phyloP scores from a whole-genome alignment of 2,888 invertebrate genomes.

The Anthophora plumipes region DNA sequence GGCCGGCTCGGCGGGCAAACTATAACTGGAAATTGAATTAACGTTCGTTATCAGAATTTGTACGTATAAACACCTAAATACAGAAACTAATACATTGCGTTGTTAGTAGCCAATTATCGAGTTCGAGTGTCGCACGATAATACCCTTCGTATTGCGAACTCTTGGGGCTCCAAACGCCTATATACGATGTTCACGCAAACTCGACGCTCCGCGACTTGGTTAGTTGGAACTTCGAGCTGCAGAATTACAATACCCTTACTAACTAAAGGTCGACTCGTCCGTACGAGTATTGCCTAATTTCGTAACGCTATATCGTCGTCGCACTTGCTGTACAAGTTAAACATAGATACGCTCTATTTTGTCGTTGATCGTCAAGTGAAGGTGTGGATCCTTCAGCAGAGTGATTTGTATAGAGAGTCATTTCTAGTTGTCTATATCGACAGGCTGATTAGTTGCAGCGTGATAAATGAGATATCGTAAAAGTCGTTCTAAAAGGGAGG shows the following conservation, averaged over 20 bases:
- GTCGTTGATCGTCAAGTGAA: background rate
- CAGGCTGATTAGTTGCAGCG: background rate
- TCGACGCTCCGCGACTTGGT: slow-evolving; percentile 31
- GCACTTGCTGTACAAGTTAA: background rate
- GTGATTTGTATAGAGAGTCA: background rate
- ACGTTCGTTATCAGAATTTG: slow-evolving; percentile 60
- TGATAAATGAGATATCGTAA: background rate
- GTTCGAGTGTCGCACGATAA: slow-evolving; percentile 68
- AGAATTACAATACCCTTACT: slow-evolving; percentile 57
- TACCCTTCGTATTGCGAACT: slow-evolving; percentile 52
- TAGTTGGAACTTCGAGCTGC: slow-evolving; percentile 48
- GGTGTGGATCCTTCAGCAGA: background rate
- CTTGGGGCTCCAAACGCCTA: background rate
- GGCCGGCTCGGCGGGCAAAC: slow-evolving; percentile 28
- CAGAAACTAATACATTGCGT: slow-evolving; percentile 59
- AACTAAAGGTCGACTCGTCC: slow-evolving; percentile 19
- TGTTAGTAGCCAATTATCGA: slow-evolving; percentile 69
- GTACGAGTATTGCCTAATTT: slow-evolving; percentile 26
- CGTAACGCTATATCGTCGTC: background rate
- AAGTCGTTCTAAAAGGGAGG: no score
- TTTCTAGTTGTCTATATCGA: background rate
- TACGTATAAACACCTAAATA: slow-evolving; percentile 58
- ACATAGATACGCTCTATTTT: background rate
- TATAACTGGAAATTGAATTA: slow-evolving; percentile 60
- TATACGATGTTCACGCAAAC: slow-evolving; percentile 37